Evolutionary conservation across 2,888 invertebrate genomes (phyloP).

Genomic region (Amiota mariae): DNA sequence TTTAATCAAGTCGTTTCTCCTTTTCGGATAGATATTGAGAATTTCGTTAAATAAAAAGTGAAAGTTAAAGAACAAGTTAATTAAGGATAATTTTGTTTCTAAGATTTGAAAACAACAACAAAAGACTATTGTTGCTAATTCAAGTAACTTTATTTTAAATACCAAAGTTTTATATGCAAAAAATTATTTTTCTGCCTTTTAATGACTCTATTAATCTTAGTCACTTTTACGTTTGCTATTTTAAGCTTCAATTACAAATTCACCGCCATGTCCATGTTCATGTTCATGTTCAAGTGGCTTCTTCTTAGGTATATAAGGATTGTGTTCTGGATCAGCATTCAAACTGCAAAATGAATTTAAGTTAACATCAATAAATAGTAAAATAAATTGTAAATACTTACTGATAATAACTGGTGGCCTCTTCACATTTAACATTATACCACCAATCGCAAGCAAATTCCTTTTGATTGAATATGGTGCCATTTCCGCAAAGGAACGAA

Average conservation of each 20-base stretch:
- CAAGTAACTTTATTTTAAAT: too few relatives aligned
- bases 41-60: too few relatives aligned
- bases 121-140: too few relatives aligned
- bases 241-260: conserved; percentile 66
- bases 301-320: conserved; percentile 85
- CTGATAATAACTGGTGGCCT: conserved; percentile 84
- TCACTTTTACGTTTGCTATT: too few relatives aligned
- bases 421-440: conserved; percentile 90
- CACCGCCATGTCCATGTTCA: conserved; percentile 56
- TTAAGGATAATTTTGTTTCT: too few relatives aligned
- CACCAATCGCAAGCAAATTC: conserved; percentile 93
- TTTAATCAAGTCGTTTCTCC: too few relatives aligned
- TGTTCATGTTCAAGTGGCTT: conserved; percentile 72
- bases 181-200: too few relatives aligned
- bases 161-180: too few relatives aligned
- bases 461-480: conserved; percentile 88
- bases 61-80: too few relatives aligned
- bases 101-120: too few relatives aligned
- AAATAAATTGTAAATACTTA: conserved; percentile 69
- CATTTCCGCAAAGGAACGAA: conserved; percentile 88
- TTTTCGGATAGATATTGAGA: too few relatives aligned
- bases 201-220: too few relatives aligned
- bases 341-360: conserved; percentile 76
- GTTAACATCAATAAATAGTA: neutral
- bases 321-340: conserved; percentile 85